phyloP scores from a whole-genome alignment of 2,888 invertebrate species.

The Unio delphinus region DNA sequence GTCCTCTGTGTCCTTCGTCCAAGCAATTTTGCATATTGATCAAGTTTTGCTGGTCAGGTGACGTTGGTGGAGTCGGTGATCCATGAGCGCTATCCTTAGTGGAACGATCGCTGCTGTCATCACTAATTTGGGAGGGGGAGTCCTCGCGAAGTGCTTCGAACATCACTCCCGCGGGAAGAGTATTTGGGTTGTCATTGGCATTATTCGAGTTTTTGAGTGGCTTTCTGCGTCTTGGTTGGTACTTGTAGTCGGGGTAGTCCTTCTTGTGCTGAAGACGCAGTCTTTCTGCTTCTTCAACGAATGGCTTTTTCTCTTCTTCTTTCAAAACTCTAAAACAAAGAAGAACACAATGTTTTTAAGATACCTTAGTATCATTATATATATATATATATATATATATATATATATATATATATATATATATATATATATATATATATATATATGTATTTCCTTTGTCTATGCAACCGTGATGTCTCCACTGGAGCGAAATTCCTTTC shows the following conservation, averaged over 20 bases:
- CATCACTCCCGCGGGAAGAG: conserved; percentile 49
- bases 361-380: neutral
- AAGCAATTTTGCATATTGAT: conserved; percentile 56
- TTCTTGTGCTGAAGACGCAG: conserved; percentile 91
- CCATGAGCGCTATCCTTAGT: conserved; percentile 60
- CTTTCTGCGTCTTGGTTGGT: conserved; percentile 74
- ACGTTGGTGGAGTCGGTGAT: conserved; percentile 68
- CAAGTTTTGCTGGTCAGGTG: conserved; percentile 65
- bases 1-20: conserved; percentile 47
- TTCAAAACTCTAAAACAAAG: conserved; percentile 82
- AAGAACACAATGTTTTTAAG: neutral
- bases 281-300: conserved; percentile 93
- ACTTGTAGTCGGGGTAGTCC: conserved; percentile 95
- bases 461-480: no score
- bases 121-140: conserved; percentile 56
- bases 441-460: no score
- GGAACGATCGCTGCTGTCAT: conserved; percentile 62
- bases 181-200: conserved; percentile 45
- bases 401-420: no score
- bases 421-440: no score
- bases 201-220: conserved; percentile 61
- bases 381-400: neutral
- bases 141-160: conserved; percentile 53
- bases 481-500: no score
- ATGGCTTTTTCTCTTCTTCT: conserved; percentile 91